Conservation (phyloP, 2,888 invertebrate species). For the Zaprionus lineosus region DNA sequence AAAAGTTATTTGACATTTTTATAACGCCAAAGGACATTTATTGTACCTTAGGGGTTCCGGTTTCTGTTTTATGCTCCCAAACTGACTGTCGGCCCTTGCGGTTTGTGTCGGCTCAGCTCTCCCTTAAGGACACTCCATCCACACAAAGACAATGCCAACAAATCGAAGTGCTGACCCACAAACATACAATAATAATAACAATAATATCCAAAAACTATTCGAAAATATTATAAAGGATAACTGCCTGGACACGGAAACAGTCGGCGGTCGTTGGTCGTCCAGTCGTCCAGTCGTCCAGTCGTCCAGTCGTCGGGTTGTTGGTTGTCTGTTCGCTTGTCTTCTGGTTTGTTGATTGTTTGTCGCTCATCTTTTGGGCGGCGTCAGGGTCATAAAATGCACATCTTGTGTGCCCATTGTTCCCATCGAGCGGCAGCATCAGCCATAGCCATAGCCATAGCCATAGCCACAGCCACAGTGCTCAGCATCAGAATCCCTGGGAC, state of each 20-base stretch:
- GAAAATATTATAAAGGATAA: conserved; percentile 8
- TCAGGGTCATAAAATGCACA: conserved; percentile 60
- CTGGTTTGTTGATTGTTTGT: too few relatives aligned
- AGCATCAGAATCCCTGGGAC: conserved; percentile 46
- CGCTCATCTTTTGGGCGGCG: conserved; percentile 15
- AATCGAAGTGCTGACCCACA: conserved; percentile 59
- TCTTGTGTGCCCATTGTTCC: conserved; percentile 54
- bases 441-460: conserved; percentile 12
- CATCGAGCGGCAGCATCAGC: conserved; percentile 16
- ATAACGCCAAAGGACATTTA: conserved; percentile 15
- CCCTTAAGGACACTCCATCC: conserved; percentile 9
- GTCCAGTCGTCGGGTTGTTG: too few relatives aligned
- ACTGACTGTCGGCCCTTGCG: conserved; percentile 48
- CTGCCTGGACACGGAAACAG: conserved; percentile 49
- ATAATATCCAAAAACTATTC: conserved; percentile 47
- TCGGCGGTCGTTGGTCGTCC: conserved; percentile 59
- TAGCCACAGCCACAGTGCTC: conserved; percentile 11
- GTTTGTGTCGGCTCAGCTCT: conserved; percentile 37
- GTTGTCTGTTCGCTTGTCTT: too few relatives aligned
- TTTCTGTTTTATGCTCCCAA: conserved; percentile 30
- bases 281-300: too few relatives aligned
- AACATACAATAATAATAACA: conserved; percentile 75
- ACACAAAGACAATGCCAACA: conserved; percentile 61
- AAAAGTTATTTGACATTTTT: conserved; percentile 39
- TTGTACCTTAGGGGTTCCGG: conserved; percentile 35